A percentile compares a stretch with the other conserved stretches of the same genome.
Conservation (phyloP, 2,797 vertebrate genomes). For the Etheostoma nigrum region DNA sequence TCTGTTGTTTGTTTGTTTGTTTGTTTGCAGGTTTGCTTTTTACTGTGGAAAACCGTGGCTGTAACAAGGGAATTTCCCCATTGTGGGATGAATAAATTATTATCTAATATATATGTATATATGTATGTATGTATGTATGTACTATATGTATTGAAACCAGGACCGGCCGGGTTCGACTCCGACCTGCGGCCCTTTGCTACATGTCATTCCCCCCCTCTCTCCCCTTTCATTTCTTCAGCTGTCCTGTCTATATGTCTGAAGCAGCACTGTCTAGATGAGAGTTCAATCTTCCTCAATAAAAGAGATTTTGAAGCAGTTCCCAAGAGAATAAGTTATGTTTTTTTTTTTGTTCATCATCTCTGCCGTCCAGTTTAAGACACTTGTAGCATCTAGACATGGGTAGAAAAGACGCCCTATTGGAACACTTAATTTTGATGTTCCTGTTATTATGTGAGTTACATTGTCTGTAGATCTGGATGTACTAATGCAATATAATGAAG, state of each 20-base stretch:
- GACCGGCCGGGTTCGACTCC: too few relatives aligned
- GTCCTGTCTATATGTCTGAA: background rate
- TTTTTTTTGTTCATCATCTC: background rate
- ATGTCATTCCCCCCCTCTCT: too few relatives aligned
- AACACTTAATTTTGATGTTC: background rate
- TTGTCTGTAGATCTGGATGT: background rate
- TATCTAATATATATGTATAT: too few relatives aligned
- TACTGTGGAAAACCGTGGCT: too few relatives aligned
- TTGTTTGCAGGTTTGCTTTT: too few relatives aligned
- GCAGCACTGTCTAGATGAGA: conserved; percentile 29
- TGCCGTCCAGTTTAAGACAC: conserved; percentile 1
- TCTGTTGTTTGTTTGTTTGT: too few relatives aligned
- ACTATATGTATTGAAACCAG: too few relatives aligned
- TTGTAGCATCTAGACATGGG: background rate
- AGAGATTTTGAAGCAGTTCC: background rate
- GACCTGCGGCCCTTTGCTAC: too few relatives aligned
- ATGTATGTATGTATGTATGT: too few relatives aligned
- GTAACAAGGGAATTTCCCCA: too few relatives aligned
- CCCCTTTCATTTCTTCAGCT: too few relatives aligned
- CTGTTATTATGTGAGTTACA: background rate
- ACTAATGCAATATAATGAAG: background rate
- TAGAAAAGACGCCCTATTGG: background rate
- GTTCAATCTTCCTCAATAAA: conserved; percentile 6
- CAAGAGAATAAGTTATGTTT: background rate
- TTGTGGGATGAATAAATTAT: too few relatives aligned